Base-by-base conservation (phyloP, 2,888 invertebrate species). In the Slavum lentiscoides region DNA sequence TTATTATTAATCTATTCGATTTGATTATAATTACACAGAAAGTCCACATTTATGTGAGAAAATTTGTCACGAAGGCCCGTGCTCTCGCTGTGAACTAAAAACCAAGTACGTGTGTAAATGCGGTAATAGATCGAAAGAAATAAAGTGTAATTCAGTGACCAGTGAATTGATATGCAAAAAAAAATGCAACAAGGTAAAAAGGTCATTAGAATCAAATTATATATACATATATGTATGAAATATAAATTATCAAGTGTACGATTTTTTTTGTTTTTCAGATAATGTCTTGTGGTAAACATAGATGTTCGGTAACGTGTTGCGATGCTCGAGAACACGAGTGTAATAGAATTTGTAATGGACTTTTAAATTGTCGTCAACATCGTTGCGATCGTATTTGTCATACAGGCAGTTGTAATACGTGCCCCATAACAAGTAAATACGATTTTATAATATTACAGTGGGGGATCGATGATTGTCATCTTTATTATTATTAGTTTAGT, bases 341-440 rank as follows among this genome's bases (percentile, higher is more conserved):
- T 87, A 91, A 92, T 9, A 88, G 93, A 84, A 89, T 92, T 72
- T 97, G 97, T 87, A 93, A 92, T 74, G 92, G 93, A 85, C 90
- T 90, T 76, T 89, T 98, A 39, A 89, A 91, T 53, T 98, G 98
- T 87, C 96, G 96, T 81, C 89, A 91, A 84, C 98, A 98, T 87
- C 92, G 92, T 84, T 98, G 98, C 87, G 91, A 94, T 84, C 91
- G 92, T 85, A 91, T 92, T 75, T 98, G 98, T 87, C 98, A 98
- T 87, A 91, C 92, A 76, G 96, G 96, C 30, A 91, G 92, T 84
- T 95, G 94, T 85, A 89, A 90, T 64, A 91, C 92, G 3, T 96
- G 96, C 86, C 90, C 92, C 84, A 89, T 92, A 84, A 91, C 93
- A 84, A 92, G 93, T 91, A 86, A 88, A 91, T 89, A 81, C 30